Evolutionary conservation across 2,797 vertebrate genomes (phyloP), one percentile per base, ranked within the genome.

Genomic region (Diglossa cyanea): DNA sequence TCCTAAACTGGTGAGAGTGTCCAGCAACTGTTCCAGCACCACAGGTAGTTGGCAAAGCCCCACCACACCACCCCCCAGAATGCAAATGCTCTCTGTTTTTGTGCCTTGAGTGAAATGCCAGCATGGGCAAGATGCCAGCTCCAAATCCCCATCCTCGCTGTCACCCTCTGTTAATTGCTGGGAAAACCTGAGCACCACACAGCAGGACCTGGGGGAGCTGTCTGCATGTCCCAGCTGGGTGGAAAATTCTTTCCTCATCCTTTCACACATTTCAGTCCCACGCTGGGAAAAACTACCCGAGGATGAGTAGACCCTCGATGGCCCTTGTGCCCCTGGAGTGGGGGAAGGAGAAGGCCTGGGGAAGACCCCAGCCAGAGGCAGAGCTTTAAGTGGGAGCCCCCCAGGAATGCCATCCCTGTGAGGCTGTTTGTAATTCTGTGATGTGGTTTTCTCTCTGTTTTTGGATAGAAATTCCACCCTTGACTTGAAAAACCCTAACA

Each of bases 381-480:
- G 40, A 62, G 53, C 51, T 85, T 10, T 8, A 58, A 79, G 74
- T 33, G 44, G n/a, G 55, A 62, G 39, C 24, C 9, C 60, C 35
- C 42, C 0, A 2, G 0, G 0, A 60, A 66, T 65, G 63, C 90
- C 62, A 51, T 62, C 68, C 23, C 35, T 24, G 0, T 72, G 80
- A 94, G 51, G 62, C 65, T 80, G n/a, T 67, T 51, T 53, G 40
- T 78, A 91, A 77, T 86, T 93, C 81, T 57, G 67, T 54, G 63
- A 71, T 88, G 81, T 87, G 80, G 74, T 81, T 93, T 92, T 72
- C 51, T 48, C 62, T 72, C 70, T 71, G 54, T 37, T 74, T 83
- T 88, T 9, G 1, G 35, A 68, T 33, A 80, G 74, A 87, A 93
- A 91, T 89, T 91, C 75, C 68, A 91, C 50, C 74, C 71, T 60